phyloP scores from a whole-genome alignment of 2,888 invertebrate species.

The Hirtodrosophila duncani region DNA sequence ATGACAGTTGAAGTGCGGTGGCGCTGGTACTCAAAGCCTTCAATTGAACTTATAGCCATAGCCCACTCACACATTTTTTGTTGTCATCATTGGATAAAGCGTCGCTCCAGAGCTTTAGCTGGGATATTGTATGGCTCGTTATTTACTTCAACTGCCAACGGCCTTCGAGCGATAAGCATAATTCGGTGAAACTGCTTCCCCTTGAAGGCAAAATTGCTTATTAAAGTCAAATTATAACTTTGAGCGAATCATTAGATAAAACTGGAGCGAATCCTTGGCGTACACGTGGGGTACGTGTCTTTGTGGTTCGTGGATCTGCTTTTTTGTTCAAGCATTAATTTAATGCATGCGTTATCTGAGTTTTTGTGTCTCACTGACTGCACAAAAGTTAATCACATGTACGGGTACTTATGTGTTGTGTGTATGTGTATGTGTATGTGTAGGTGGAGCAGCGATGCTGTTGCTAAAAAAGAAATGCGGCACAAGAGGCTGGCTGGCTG shows the following conservation, averaged over 20 bases:
- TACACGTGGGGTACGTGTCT: constrained; percentile 11
- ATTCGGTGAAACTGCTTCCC: constrained; percentile 8
- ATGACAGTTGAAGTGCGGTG: too few relatives aligned
- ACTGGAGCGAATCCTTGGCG: too few relatives aligned
- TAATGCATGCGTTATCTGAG: constrained; percentile 61
- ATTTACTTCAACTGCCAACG: constrained; percentile 11
- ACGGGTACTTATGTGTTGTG: neutral
- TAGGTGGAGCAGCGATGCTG: too few relatives aligned
- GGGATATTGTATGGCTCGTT: too few relatives aligned
- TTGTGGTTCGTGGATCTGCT: constrained; percentile 37
- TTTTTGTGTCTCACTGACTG: constrained; percentile 57
- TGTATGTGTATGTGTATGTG: too few relatives aligned
- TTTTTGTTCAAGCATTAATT: constrained; percentile 57
- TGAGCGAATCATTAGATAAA: constrained; percentile 45
- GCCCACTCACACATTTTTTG: too few relatives aligned
- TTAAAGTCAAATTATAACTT: constrained; percentile 59
- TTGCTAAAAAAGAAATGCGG: too few relatives aligned
- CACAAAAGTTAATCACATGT: constrained; percentile 65
- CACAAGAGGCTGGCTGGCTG: too few relatives aligned
- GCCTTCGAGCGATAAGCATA: constrained; percentile 10
- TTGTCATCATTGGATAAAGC: too few relatives aligned
- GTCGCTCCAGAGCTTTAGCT: too few relatives aligned
- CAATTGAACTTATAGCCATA: too few relatives aligned
- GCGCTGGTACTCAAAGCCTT: too few relatives aligned
- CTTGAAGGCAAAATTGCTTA: constrained; percentile 55